phyloP scores from a whole-genome alignment of 2,113 vertebrate species.

The Delphinus delphis region DNA sequence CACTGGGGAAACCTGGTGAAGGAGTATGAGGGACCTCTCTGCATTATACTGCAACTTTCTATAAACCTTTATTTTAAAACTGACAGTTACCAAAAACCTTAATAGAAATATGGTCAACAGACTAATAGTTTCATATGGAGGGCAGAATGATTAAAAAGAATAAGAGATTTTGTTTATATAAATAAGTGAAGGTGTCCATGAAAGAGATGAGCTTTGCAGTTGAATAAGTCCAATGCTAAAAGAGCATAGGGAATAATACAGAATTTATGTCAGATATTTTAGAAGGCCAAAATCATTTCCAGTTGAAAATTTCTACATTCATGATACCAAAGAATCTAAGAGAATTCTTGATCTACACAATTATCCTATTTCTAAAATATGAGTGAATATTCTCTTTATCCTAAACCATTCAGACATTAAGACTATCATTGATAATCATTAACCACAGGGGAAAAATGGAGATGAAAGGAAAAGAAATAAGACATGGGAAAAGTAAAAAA shows the following conservation, averaged over 20 bases:
- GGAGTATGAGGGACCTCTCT: not conserved
- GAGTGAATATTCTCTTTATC: not conserved
- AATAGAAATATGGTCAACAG: not conserved
- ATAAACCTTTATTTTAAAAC: not conserved
- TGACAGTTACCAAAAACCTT: not conserved
- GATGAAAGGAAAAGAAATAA: not conserved
- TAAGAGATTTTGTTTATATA: not conserved
- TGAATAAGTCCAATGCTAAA: not conserved
- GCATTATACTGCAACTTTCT: not conserved
- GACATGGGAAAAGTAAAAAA: not conserved
- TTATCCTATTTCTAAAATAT: not conserved
- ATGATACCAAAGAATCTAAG: not conserved
- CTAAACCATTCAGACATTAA: not conserved
- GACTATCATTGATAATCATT: not conserved
- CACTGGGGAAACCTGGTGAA: not conserved
- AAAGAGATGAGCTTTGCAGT: not conserved
- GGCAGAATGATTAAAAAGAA: not conserved
- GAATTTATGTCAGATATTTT: not conserved
- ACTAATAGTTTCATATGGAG: not conserved
- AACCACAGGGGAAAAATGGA: not conserved
- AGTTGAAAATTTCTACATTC: not conserved
- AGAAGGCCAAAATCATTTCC: not conserved
- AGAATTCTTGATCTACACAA: not conserved
- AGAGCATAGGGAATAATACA: not conserved
- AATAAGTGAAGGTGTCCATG: not conserved